Conservation (phyloP, 2,113 vertebrate species). For the Gasterosteus aculeatus region DNA sequence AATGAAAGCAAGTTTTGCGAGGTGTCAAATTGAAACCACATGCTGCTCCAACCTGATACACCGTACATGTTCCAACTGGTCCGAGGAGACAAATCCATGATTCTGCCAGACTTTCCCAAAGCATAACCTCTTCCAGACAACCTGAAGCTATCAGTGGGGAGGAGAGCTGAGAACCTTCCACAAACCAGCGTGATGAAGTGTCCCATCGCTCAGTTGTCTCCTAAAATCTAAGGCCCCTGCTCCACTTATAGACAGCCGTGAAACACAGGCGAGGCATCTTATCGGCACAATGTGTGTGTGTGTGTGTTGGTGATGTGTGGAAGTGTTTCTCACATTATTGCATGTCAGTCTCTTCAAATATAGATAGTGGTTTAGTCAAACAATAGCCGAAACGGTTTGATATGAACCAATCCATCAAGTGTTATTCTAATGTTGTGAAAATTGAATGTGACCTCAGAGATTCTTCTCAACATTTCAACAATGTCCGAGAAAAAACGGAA, state of each 20-base stretch:
- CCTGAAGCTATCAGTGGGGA: slow-evolving; percentile 64
- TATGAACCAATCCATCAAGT: slow-evolving; percentile 3
- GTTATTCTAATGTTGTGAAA: neutral
- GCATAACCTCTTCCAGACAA: slow-evolving; percentile 73
- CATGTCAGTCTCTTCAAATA: slow-evolving; percentile 29
- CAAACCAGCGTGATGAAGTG: slow-evolving; percentile 72
- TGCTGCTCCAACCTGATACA: slow-evolving; percentile 67
- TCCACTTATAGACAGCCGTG: slow-evolving; percentile 51
- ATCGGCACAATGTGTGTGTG: slow-evolving; percentile 54
- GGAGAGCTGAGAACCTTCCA: slow-evolving; percentile 59
- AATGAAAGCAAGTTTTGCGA: slow-evolving; percentile 58
- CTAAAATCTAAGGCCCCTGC: slow-evolving; percentile 58
- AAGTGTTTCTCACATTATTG: slow-evolving; percentile 53
- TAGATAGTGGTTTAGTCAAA: slow-evolving; percentile 13
- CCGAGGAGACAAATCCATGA: slow-evolving; percentile 47
- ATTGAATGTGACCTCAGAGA: neutral
- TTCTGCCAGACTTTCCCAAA: slow-evolving; percentile 67
- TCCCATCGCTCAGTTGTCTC: slow-evolving; percentile 71
- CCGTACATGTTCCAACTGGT: slow-evolving; percentile 49
- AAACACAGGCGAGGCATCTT: slow-evolving; percentile 57
- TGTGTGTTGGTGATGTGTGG: slow-evolving; percentile 49
- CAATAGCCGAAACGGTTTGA: slow-evolving; percentile 24
- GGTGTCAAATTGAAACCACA: slow-evolving; percentile 75
- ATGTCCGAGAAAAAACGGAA: neutral
- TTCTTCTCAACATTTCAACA: slow-evolving; percentile 4